phyloP scores from a whole-genome alignment of 2,113 vertebrate species.

The Hemiprocne comata region DNA sequence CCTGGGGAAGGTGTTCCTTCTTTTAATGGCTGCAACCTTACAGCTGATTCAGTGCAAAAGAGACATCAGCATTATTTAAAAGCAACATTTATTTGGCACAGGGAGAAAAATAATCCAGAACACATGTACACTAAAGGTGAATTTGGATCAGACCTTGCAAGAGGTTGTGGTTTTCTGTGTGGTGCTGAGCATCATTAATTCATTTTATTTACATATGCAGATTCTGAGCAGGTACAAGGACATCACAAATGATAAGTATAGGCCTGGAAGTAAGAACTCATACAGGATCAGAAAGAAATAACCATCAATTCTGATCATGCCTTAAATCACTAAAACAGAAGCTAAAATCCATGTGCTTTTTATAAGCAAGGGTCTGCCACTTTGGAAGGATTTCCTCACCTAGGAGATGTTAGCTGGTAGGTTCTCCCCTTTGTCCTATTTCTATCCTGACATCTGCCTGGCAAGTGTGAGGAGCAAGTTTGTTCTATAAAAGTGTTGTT shows the following conservation, averaged over 20 bases:
- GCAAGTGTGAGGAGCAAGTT: background rate
- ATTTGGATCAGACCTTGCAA: background rate
- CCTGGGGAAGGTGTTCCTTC: background rate
- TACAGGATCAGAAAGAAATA: background rate
- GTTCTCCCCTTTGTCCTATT: background rate
- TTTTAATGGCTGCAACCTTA: background rate
- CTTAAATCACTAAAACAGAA: constrained; percentile 38
- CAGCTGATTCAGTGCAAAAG: background rate
- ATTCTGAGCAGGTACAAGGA: constrained; percentile 3
- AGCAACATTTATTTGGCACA: constrained; percentile 52
- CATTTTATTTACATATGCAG: constrained; percentile 17
- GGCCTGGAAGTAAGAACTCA: background rate
- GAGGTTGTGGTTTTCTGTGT: background rate
- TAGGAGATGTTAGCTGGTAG: background rate
- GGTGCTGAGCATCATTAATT: background rate
- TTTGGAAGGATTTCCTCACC: background rate
- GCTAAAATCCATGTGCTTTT: constrained; percentile 8
- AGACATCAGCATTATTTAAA: background rate
- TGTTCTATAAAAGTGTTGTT: background rate
- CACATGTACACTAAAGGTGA: background rate
- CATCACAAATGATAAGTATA: background rate
- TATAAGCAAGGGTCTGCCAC: constrained; percentile 27
- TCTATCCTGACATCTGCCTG: background rate
- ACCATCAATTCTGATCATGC: background rate
- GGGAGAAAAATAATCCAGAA: constrained; percentile 34